phyloP scores from a whole-genome alignment of 2,888 invertebrate species.

The Harpalus rubripes region DNA sequence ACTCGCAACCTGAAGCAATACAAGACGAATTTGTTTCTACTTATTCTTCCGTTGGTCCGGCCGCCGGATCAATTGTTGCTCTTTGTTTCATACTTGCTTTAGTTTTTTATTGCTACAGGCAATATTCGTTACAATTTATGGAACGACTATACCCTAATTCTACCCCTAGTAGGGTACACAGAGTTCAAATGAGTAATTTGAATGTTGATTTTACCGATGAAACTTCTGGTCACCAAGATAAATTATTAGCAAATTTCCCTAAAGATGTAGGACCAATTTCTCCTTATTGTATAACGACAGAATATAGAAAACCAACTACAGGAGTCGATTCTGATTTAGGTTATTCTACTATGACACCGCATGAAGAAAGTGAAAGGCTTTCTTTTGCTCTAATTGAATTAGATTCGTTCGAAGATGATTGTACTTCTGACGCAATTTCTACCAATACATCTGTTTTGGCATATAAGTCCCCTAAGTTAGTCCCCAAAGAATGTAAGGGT shows the following conservation, averaged over 20 bases:
- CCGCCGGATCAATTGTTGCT: constrained; percentile 91
- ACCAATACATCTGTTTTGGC: constrained; percentile 78
- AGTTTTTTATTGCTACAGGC: constrained; percentile 91
- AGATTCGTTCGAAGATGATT: constrained; percentile 79
- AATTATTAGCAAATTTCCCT: constrained; percentile 81
- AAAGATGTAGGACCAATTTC: constrained; percentile 85
- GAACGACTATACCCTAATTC: constrained; percentile 79
- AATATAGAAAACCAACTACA: constrained; percentile 87
- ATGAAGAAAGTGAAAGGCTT: constrained; percentile 92
- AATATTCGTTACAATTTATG: constrained; percentile 78
- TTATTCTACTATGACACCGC: constrained; percentile 96
- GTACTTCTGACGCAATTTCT: constrained; percentile 81
- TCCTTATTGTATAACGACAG: constrained; percentile 92
- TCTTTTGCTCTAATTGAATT: constrained; percentile 86
- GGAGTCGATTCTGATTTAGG: constrained; percentile 95
- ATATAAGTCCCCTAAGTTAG: constrained; percentile 71
- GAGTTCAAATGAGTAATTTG: constrained; percentile 86
- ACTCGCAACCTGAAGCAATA: constrained; percentile 80
- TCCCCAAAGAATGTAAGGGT: constrained; percentile 63
- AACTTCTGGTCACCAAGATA: constrained; percentile 83
- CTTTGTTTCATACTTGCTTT: constrained; percentile 89
- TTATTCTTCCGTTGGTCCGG: constrained; percentile 90
- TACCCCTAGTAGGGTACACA: constrained; percentile 79
- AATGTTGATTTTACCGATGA: constrained; percentile 85
- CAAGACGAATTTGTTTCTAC: constrained; percentile 77